Evolutionary conservation across 2,113 vertebrate genomes (phyloP), one percentile per base, ranked within the genome.

Genomic region (Carassius carassius): DNA sequence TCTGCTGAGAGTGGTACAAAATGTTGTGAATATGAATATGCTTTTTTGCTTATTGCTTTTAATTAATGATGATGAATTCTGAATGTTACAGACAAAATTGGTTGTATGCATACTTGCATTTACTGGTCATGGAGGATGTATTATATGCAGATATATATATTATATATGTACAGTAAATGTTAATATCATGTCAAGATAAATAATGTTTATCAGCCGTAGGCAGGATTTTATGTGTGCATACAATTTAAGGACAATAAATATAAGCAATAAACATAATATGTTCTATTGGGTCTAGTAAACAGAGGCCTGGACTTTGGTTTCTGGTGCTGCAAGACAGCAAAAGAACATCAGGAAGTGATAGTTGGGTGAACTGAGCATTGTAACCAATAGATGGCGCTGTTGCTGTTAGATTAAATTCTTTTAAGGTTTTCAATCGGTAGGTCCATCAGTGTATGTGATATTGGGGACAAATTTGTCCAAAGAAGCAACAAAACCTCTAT

Each of bases 311-410:
- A 62, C 29, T 84, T 81, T 76, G 88, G 90, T 86, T 91, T 92
- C 92, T 91, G 90, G 92, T 92, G 91, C 90, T 89, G 88, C 90
- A 90, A 89, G 92, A 92, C 91, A 92, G 91, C 89, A 88, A 92
- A 91, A 92, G 91, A 10, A 91, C 90, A 92, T 85, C 93, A 90
- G 92, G 90, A 91, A 91, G 86, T 90, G 49, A 56, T 13, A 41
- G 32, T 60, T 69, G 8, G 49, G 49, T 58, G 86, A 82, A 91
- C 12, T 89, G 54, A 81, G 67, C 35, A 56, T 49, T 51, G 19
- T 25, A 2, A 58, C 91, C 94, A 93, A 91, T 87, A 95, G 94
- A 92, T 95, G 94, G 94, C 82, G 93, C 91, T 95, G 89, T 94
- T 94, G 93, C 85, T 88, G 89, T 90, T 94, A 75, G 75, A 91